Evolutionary conservation across 2,888 invertebrate genomes (phyloP), one percentile per base, ranked within the genome.

Genomic region (Chorisops tibialis): DNA sequence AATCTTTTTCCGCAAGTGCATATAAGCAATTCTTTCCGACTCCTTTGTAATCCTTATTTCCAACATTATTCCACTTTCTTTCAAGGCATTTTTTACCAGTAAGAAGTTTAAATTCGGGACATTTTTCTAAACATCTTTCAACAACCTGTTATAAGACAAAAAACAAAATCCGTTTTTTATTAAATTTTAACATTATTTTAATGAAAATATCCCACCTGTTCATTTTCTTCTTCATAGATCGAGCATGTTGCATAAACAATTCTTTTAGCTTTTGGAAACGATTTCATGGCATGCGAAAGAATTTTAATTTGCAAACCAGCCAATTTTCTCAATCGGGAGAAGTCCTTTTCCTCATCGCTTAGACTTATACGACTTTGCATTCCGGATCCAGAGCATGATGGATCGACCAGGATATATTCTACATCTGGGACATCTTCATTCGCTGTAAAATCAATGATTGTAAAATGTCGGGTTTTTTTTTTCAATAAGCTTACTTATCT

Each of bases 231-330:
- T 0, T 86, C 83, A 74, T 90, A 84, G 9, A 94, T 71, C 0
- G 98, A 99, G 73, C 99, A 99, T 0, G 99, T 99, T 39, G 97
- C 98, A 77, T 99, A 99, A 3, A 96, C 90, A 14, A 99, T 87
- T 61, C 88, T 82, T 72, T 91, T 89, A 0, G 87, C 93, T 62
- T 84, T 84, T 0, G 96, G 93, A 75, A 96, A 96, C 0, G 83
- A 79, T 12, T 83, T 84, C 75, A 98, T 84, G 0, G 97, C 96
- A 75, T 93, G 91, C 61, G 87, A 85, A 1, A 99, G 79, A 62
- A 98, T 85, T 73, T 87, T 87, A 21, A 87, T 86, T 81, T 96
- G 93, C 58, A 95, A 82, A 0, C 86, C 85, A n/a, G 87, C 85
- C 12, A 93, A 75, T 71, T 84, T 87, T 7, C 79, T 79, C 1